Percentiles rank a stretch among this genome's conserved stretches.
Conservation (phyloP, 2,797 vertebrate genomes). For the Avahi laniger region DNA sequence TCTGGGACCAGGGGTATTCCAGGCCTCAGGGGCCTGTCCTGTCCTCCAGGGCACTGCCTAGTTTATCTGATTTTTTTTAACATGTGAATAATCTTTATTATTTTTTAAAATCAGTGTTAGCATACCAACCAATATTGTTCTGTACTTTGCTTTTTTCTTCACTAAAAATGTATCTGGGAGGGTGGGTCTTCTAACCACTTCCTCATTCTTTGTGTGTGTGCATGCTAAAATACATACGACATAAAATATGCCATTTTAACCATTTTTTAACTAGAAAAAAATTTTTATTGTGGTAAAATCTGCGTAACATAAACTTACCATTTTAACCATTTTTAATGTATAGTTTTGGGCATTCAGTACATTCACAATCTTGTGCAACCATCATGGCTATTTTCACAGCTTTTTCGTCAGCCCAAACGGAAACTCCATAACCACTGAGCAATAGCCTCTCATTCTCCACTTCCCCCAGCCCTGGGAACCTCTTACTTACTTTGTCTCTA, state of each 20-base stretch:
- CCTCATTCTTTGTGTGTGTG: not conserved
- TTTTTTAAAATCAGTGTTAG: not conserved
- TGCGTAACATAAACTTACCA: not conserved
- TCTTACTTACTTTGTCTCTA: not conserved
- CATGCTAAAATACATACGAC: not conserved
- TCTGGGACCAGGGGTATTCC: not conserved
- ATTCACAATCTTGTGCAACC: not conserved
- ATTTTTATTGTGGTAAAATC: not conserved
- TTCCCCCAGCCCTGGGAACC: not conserved
- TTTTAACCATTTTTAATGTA: not conserved
- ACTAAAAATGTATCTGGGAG: not conserved
- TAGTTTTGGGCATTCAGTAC: too few species aligned
- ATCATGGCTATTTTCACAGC: not conserved
- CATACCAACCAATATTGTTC: not conserved
- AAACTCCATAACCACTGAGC: not conserved
- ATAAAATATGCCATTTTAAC: not conserved
- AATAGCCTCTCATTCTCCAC: too few species aligned
- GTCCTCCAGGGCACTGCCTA: not conserved
- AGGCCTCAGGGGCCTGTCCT: rapidly evolving
- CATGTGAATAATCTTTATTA: not conserved
- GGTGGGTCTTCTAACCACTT: not conserved
- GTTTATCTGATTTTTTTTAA: not conserved
- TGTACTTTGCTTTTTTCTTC: not conserved
- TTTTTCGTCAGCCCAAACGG: not conserved
- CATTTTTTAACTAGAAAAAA: not conserved